These are phyloP conservation scores for Anseranas semipalmata DNA, from an alignment of 2,113 vertebrate genomes.

Conservation along the genomic window DNA sequence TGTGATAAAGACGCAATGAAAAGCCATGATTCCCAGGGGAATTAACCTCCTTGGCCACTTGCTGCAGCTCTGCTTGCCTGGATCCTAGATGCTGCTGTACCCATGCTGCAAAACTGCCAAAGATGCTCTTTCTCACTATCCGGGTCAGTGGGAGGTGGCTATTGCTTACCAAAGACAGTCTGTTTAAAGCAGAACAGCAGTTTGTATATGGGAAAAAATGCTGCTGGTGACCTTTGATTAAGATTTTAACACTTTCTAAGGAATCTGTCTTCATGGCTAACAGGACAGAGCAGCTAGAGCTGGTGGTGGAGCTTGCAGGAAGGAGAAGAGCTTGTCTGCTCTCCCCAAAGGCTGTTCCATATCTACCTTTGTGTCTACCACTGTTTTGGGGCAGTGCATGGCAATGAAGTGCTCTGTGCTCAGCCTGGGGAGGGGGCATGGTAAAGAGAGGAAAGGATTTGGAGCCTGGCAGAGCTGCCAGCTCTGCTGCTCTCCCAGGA, in stretches of 20 bases:
- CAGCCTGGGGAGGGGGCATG: background rate
- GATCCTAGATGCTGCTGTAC: conserved; percentile 46
- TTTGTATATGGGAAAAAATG: background rate
- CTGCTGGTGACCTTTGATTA: background rate
- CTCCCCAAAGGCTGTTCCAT: background rate
- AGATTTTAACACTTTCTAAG: background rate
- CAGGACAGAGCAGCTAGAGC: background rate
- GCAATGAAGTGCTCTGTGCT: background rate
- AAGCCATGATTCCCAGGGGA: background rate
- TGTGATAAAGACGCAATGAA: conserved; percentile 46
- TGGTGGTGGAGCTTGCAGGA: background rate
- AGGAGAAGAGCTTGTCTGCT: background rate
- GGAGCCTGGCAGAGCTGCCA: background rate
- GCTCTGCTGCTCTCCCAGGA: background rate
- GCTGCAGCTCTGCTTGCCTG: conserved; percentile 17
- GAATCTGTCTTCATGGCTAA: background rate
- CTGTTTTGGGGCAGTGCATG: background rate
- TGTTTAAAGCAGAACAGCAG: background rate
- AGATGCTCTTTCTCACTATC: background rate
- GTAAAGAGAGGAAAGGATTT: background rate
- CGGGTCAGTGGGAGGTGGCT: background rate
- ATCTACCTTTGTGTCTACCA: background rate
- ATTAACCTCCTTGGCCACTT: background rate
- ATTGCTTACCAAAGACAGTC: background rate
- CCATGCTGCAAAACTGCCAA: background rate